These are phyloP conservation scores for Poecilobothrus nobilitatus DNA, from an alignment of 2,888 invertebrate species.

Conservation along the genomic window DNA sequence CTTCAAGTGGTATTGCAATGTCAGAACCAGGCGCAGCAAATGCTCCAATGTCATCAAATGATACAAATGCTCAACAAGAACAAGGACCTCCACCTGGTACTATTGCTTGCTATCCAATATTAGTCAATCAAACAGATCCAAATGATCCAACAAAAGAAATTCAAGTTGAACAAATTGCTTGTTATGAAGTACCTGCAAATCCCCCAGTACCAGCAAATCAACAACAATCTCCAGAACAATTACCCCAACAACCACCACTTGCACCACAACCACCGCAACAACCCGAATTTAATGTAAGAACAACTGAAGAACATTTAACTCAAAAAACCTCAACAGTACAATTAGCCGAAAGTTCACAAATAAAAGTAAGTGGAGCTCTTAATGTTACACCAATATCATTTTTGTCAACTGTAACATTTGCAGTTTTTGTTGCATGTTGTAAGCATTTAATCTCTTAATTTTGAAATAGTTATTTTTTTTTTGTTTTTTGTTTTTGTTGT, in stretches of 20 bases:
- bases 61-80: constrained; percentile 16
- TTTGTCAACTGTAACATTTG: not conserved
- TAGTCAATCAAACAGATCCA: constrained; percentile 41
- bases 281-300: not conserved
- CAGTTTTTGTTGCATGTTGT: not conserved
- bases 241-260: not conserved
- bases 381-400: not conserved
- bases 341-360: not conserved
- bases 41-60: not conserved
- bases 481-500: no score
- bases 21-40: not conserved
- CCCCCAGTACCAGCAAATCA: constrained; percentile 28
- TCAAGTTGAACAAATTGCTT: constrained; percentile 38
- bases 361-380: constrained; percentile 8
- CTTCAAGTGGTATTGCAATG: constrained; percentile 17
- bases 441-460: not conserved
- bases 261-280: not conserved
- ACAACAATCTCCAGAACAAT: not conserved
- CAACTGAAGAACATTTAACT: constrained; percentile 5
- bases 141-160: constrained; percentile 35
- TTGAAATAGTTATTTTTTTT: no score
- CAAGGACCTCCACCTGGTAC: constrained; percentile 32
- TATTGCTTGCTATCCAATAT: constrained; percentile 38
- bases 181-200: constrained; percentile 35
- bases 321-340: not conserved